phyloP scores from a whole-genome alignment of 2,797 vertebrate genomes.

The Trematomus bernacchii region DNA sequence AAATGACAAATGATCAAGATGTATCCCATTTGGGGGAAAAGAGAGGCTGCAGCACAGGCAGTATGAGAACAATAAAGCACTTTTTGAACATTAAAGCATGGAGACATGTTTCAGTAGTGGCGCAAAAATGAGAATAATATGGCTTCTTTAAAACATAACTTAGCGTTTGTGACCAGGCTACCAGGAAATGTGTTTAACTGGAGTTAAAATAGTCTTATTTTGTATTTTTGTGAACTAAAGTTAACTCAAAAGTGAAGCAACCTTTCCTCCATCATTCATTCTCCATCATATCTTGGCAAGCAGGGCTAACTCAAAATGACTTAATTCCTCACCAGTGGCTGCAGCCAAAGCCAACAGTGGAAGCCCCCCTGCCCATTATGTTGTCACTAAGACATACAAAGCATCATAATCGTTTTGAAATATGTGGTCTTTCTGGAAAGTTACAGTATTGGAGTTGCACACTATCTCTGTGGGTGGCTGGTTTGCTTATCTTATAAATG shows the following conservation, averaged over 20 bases:
- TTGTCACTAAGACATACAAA: slow-evolving; percentile 20
- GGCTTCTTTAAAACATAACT: no score
- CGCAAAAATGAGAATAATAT: no score
- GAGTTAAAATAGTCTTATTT: no score
- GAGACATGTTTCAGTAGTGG: no score
- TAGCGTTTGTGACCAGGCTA: no score
- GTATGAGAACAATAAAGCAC: no score
- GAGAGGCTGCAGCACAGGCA: no score
- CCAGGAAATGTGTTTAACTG: no score
- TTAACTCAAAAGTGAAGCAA: slow-evolving; percentile 2
- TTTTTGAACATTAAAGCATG: no score
- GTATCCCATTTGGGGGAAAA: no score
- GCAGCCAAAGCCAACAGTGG: slow-evolving; percentile 33
- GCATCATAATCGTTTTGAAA: slow-evolving; percentile 24
- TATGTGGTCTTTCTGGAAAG: slow-evolving; percentile 55
- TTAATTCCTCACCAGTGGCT: slow-evolving; percentile 8
- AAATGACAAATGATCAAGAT: no score
- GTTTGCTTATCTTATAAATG: slow-evolving; percentile 48
- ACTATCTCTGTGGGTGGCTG: slow-evolving; percentile 59
- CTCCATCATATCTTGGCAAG: neutral
- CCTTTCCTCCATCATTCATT: neutral
- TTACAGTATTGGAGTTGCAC: slow-evolving; percentile 41
- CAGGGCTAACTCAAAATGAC: slow-evolving; percentile 23
- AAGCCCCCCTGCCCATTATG: slow-evolving; percentile 13
- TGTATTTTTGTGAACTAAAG: neutral